Evolutionary conservation across 1,140 invertebrate genomes (phyloP), one percentile per base, ranked within the genome.

Genomic region (Leptinotarsa texana): DNA sequence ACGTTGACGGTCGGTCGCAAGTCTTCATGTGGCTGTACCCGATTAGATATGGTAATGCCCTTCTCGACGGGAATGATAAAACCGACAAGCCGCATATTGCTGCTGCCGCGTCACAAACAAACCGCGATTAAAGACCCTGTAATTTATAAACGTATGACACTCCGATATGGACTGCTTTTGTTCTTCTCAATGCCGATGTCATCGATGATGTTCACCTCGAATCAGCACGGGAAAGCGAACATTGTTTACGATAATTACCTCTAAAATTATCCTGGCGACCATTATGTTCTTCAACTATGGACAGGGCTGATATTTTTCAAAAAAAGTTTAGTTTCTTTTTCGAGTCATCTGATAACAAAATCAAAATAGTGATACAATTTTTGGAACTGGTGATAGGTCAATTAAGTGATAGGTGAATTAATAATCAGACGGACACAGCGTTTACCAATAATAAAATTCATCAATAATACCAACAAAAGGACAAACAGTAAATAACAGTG

Each of bases 11-110:
- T 57, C 51, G 51, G 51, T 4, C 51, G 51, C 51, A 18, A 57
- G 63, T 65, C 63, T 65, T 65, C 63, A 65, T 65, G 63, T 24
- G 63, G 63, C 69, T 70, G 69, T 70, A 49, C 69, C 21, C 48
- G 69, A 70, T 70, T 70, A 70, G 69, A 70, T 70, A 70, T 70
- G 69, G 69, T 70, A 70, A 70, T 70, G 69, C 69, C 47, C 18
- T 70, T 47, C 48, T 48, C 69, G 24, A 61, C n/a, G 69, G 18
- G 51, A 22, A 70, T 61, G 69, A 70, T 70, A 70, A 70, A 65
- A 42, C 21, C 51, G 69, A 70, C 69, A 68, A 68, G 66, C 66
- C 66, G 66, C 66, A 68, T 68, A 61, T 70, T 70, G 69, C 69
- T 70, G 69, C 69, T 27, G 47, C 69, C 57, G 21, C 48, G 69